phyloP scores from a whole-genome alignment of 2,797 vertebrate species.

The Danio choprae region DNA sequence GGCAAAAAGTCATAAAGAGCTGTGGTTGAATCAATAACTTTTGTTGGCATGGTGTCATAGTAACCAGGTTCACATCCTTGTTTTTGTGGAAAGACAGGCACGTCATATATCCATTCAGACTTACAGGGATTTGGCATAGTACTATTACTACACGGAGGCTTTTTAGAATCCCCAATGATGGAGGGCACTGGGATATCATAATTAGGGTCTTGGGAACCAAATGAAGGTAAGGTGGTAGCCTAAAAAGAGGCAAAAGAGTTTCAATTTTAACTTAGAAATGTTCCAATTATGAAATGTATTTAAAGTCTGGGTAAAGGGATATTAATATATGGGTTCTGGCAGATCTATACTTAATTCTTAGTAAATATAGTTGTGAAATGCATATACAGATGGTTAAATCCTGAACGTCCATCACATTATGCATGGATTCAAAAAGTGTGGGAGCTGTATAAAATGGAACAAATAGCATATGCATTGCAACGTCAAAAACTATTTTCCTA shows the following conservation, averaged over 20 bases:
- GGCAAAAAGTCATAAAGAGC: conserved; percentile 68
- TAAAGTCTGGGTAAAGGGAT: too few relatives aligned
- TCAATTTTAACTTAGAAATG: not conserved
- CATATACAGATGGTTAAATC: too few relatives aligned
- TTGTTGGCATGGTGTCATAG: conserved; percentile 63
- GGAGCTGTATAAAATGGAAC: too few relatives aligned
- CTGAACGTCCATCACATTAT: too few relatives aligned
- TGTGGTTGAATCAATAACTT: conserved; percentile 26
- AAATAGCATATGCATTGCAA: too few relatives aligned
- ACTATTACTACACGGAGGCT: conserved; percentile 65
- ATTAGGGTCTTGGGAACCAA: conserved; percentile 72
- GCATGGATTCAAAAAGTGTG: too few relatives aligned
- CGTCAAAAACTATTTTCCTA: too few relatives aligned
- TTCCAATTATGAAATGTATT: not conserved
- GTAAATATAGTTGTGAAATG: too few relatives aligned
- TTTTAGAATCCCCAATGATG: conserved; percentile 60
- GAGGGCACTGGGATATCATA: conserved; percentile 73
- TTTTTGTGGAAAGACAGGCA: conserved; percentile 80
- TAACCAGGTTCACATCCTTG: conserved; percentile 39
- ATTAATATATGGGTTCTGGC: too few relatives aligned
- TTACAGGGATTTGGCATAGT: conserved; percentile 82
- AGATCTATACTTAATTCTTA: too few relatives aligned
- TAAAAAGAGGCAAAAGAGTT: conserved; percentile 62
- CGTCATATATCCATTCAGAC: conserved; percentile 88
- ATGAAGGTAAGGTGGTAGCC: conserved; percentile 80